A percentile compares a stretch with the other conserved stretches of the same genome.
phyloP scores from a whole-genome alignment of 2,797 vertebrate genomes.

The Melopsittacus undulatus region DNA sequence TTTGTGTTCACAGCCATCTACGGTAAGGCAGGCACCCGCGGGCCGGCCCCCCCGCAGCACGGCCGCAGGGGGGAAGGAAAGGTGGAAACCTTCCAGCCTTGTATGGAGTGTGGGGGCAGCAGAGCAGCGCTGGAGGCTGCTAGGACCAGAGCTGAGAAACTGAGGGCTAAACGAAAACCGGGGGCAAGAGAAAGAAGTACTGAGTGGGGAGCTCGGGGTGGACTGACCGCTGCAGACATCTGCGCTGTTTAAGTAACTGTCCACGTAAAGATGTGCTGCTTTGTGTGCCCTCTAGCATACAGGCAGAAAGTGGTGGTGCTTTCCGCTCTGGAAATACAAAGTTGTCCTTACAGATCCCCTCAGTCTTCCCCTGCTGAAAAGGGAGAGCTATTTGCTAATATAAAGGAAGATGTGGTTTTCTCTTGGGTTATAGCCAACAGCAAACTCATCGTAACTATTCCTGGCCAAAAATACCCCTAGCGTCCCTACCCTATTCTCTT shows the following conservation, averaged over 20 bases:
- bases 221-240: not conserved
- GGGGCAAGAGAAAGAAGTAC: not conserved
- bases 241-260: not conserved
- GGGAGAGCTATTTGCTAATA: not conserved
- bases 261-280: not conserved
- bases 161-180: not conserved
- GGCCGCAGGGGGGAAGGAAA: not conserved
- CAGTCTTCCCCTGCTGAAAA: not conserved
- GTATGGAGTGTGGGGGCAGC: conserved; percentile 35
- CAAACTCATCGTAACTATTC: not conserved
- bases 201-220: not conserved
- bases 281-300: not conserved
- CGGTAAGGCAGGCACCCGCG: conserved; percentile 64
- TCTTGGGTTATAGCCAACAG: not conserved
- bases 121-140: rapidly evolving
- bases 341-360: not conserved
- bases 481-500: not conserved
- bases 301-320: not conserved
- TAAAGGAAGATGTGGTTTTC: not conserved
- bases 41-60: conserved; percentile 5
- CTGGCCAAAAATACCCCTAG: not conserved
- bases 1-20: conserved; percentile 76
- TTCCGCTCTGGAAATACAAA: not conserved
- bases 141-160: rapidly evolving
- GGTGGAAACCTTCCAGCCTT: conserved; percentile 72